These are phyloP conservation scores for Plotosus lineatus DNA, from an alignment of 2,113 vertebrate genomes.

Conservation along the genomic window DNA sequence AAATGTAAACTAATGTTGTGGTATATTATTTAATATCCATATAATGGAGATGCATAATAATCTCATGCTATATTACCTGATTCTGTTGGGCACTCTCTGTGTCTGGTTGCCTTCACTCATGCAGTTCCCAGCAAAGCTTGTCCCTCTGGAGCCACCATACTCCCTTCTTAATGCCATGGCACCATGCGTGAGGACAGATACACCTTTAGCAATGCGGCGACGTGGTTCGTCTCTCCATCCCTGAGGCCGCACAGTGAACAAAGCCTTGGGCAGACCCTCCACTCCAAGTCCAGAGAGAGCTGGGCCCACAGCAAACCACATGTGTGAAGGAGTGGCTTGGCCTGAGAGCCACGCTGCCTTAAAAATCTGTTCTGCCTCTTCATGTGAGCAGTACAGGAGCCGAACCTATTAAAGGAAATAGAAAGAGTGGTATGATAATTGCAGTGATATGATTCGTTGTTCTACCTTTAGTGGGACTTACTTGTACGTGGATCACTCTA, in stretches of 20 bases:
- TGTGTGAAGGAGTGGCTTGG: constrained; percentile 84
- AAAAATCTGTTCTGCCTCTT: constrained; percentile 86
- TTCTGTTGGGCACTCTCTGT: constrained; percentile 76
- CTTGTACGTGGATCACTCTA: too few relatives aligned
- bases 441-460: neutral
- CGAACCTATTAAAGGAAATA: constrained; percentile 72
- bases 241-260: constrained; percentile 87
- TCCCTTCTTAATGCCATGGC: constrained; percentile 85
- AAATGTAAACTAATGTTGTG: neutral
- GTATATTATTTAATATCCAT: neutral
- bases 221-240: constrained; percentile 89
- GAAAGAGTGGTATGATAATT: neutral
- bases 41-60: neutral
- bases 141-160: constrained; percentile 73
- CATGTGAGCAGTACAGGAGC: constrained; percentile 88
- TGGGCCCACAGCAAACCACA: constrained; percentile 92
- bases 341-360: constrained; percentile 81
- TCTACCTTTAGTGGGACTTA: too few relatives aligned
- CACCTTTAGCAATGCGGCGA: constrained; percentile 82
- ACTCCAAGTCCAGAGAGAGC: constrained; percentile 81
- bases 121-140: constrained; percentile 84
- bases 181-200: constrained; percentile 87
- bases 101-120: constrained; percentile 80
- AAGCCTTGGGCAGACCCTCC: constrained; percentile 81
- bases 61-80: constrained; percentile 72